phyloP scores from a whole-genome alignment of 2,113 vertebrate species.

The Erythrolamprus reginae region DNA sequence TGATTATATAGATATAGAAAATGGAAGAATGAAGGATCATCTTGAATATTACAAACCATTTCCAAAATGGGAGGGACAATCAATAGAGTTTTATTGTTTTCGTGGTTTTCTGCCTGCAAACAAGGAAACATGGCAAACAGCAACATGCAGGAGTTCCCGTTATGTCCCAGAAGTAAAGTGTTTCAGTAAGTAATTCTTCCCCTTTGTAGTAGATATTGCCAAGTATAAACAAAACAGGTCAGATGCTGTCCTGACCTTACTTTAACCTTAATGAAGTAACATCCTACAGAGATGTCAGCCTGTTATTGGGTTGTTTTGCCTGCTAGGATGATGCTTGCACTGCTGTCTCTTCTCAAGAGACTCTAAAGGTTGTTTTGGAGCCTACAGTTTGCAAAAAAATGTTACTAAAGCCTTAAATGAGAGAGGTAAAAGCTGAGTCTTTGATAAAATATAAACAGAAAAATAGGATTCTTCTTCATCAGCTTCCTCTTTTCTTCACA shows the following conservation, averaged over 20 bases:
- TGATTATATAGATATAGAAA: neutral
- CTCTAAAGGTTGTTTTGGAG: neutral
- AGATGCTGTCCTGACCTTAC: neutral
- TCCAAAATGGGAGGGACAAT: neutral
- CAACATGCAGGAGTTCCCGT: neutral
- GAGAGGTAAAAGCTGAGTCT: neutral
- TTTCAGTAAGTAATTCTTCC: neutral
- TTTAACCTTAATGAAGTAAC: neutral
- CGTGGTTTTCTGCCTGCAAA: neutral
- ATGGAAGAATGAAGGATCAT: neutral
- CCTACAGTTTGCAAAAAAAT: neutral
- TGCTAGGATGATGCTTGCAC: neutral
- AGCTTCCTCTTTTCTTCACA: neutral
- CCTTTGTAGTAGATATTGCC: neutral
- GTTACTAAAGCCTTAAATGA: neutral
- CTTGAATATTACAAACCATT: accelerated
- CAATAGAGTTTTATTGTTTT: neutral
- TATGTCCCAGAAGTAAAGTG: slow-evolving; percentile 4
- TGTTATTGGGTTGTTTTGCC: neutral
- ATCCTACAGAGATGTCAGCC: neutral
- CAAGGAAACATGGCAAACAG: neutral
- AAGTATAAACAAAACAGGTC: neutral
- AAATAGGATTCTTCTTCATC: neutral
- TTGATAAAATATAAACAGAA: neutral
- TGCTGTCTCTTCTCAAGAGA: neutral